Evolutionary conservation across 92 coral and sea anemone genomes (phyloP), one percentile per base, ranked within the genome.

Genomic region (Heliopora coerulea): DNA sequence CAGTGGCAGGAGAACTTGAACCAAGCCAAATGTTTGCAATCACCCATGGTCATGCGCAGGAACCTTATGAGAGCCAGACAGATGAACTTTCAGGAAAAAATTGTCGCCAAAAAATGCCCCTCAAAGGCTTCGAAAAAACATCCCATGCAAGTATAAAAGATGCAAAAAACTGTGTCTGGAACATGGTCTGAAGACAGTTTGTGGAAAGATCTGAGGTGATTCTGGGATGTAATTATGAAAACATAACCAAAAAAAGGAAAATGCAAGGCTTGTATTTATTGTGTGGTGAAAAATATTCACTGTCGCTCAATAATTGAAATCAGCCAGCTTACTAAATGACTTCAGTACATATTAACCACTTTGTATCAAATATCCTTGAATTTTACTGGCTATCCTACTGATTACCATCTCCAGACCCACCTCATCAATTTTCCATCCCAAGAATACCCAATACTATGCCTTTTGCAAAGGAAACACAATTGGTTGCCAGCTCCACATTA

Each of bases 1-100:
- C 40, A 56, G 30, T 30, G 74, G 27, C 77, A 54, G 17, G 63
- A 52, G 3, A 33, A 52, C 32, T 19, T 29, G 28, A 70, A 28
- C 26, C 3, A 44, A 3, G 40, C 37, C 14, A 49, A 52, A 49
- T 19, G 74, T 27, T 67, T 67, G n/a, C 74, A 39, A 52, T 42
- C 57, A 23, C 74, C 74, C 7, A 35, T 62, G 29, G 18, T 32
- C 37, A 12, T 32, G 18, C 31, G 77, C 63, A 52, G 20, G 25
- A 52, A 42, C 35, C 77, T 63, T n/a, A 13, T 54, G 62, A 49
- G 52, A 8, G 58, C 62, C 33, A 70, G 54, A 54, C 77, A 56
- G 21, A 28, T 63, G 35, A 56, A 70, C 23, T 70, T 70, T 70
- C 62, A 70, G 34, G 62, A 15, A 13, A 70, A 33, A 54, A 40